Evolutionary conservation across 2,888 invertebrate genomes (phyloP), one percentile per base, ranked within the genome.

Genomic region (Diaphora mendica): DNA sequence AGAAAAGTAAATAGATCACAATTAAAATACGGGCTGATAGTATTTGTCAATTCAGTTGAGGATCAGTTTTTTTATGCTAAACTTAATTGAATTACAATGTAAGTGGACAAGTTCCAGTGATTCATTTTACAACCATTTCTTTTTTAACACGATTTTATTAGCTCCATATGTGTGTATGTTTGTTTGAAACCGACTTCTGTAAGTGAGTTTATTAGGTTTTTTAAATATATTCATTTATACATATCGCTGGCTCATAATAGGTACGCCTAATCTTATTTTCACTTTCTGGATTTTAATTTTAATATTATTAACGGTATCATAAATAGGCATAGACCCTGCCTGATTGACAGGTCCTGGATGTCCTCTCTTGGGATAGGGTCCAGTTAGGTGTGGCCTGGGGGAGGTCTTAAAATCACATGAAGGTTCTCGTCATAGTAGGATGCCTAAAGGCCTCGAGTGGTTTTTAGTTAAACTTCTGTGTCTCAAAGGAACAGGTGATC

Each of bases 21-120:
- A 70, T 65, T 51, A 64, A 51, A 69, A 51, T 68, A 68, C 15
- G 72, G 72, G 48, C 9, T 9, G 30, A 55, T 73, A 69, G 64
- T 69, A 33, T 65, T 64, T 3, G 13, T 20, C 20, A 23, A 44
- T 15, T 59, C 13, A 3, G 23, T 30, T 26, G 26, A 1, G 23
- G 23, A 11, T 42, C 26, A 30, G n/a, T 33, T 33, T 68, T 30
- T 13, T 3, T n/a, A 55, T 26, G 26, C 11, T 5, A 30, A 13
- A 26, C 13, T 26, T 62, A 30, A 62, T 30, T 26, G 0, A 62
- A 30, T 62, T 62, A 30, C 17, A 30, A 30, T 62, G 2, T 7
- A 7, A 17, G 30, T 62, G 30, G 26, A 2, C 62, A 62, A 26
- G 30, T 62, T 30, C 59, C 15, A 26, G 15, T 11, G 59, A 15